A percentile compares a stretch with the other conserved stretches of the same genome.
These are phyloP conservation scores for Trichoplax adhaerens DNA, from an alignment of 37 sponge, comb jelly and placozoan species.

Conservation along the genomic window DNA sequence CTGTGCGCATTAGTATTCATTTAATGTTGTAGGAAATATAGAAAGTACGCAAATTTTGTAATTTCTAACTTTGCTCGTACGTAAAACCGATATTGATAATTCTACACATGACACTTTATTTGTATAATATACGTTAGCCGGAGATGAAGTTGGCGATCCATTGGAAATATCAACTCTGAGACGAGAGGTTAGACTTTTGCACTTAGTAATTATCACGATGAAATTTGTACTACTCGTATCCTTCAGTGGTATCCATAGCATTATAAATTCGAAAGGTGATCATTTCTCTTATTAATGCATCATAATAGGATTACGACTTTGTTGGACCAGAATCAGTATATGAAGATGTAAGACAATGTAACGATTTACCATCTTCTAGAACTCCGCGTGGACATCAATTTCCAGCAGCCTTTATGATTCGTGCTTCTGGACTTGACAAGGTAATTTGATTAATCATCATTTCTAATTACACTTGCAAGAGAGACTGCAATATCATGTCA, in stretches of 20 bases:
- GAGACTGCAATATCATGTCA: no score
- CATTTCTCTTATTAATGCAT: background rate
- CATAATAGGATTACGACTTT: conserved; percentile 30
- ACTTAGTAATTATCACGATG: background rate
- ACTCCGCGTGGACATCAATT: conserved; percentile 38
- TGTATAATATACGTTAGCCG: conserved; percentile 3
- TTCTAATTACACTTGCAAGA: no score
- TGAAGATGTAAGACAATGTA: conserved; percentile 32
- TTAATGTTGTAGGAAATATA: no score
- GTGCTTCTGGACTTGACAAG: conserved; percentile 33
- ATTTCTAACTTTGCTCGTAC: no score
- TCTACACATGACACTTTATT: no score
- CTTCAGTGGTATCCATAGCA: background rate
- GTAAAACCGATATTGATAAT: no score
- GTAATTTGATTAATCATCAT: background rate
- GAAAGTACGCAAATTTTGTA: no score
- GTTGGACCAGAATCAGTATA: conserved; percentile 19
- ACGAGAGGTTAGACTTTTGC: conserved; percentile 17
- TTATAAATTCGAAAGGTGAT: background rate
- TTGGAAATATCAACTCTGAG: conserved; percentile 31
- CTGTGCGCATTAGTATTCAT: no score
- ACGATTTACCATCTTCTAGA: conserved; percentile 17
- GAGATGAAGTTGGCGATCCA: conserved; percentile 28
- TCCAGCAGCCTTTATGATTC: conserved; percentile 31
- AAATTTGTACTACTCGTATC: background rate